phyloP scores from a whole-genome alignment of 2,797 vertebrate species.

The Lophius americanus region DNA sequence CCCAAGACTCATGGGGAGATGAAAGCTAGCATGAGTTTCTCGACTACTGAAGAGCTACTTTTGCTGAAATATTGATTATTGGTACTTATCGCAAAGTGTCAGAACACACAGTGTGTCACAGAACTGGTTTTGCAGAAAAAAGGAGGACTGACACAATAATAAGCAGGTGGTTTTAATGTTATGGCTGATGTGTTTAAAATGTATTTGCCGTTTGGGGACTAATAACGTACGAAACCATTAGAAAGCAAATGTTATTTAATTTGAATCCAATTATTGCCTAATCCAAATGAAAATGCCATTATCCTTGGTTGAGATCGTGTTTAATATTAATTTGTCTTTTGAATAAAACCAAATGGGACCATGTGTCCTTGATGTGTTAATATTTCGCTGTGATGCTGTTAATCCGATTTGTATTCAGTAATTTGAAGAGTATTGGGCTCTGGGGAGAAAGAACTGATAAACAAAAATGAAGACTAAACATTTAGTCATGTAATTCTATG shows the following conservation, averaged over 20 bases:
- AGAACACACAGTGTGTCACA: no score
- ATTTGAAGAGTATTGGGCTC: not conserved
- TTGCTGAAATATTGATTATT: no score
- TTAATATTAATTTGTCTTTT: slow-evolving; percentile 8
- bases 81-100: no score
- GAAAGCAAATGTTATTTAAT: not conserved
- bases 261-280: slow-evolving; percentile 12
- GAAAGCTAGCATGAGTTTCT: no score
- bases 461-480: not conserved
- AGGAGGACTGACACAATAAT: no score
- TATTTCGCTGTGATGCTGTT: not conserved
- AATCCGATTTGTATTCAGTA: not conserved
- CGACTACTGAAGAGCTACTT: no score
- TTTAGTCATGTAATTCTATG: not conserved
- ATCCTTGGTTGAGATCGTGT: not conserved
- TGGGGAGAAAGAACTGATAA: not conserved
- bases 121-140: no score
- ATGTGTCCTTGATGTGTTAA: not conserved
- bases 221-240: not conserved
- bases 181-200: no score
- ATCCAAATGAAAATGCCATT: not conserved
- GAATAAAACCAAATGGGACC: slow-evolving; percentile 15
- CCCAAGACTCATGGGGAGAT: no score
- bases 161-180: no score
- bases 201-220: slow-evolving; percentile 4